phyloP scores from a whole-genome alignment of 2,113 vertebrate species.

The Elachura formosa region DNA sequence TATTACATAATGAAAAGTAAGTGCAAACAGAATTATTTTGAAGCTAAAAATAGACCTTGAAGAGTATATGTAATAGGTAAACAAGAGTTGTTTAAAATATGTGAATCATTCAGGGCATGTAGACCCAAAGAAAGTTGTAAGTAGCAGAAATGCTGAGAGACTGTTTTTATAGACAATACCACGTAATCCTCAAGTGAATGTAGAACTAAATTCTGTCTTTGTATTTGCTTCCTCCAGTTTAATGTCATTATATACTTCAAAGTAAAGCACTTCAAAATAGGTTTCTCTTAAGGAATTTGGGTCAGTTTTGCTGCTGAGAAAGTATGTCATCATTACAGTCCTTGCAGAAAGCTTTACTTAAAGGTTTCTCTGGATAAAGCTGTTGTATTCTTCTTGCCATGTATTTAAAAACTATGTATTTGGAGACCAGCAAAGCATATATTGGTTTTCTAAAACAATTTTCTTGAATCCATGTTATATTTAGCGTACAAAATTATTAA shows the following conservation, averaged over 20 bases:
- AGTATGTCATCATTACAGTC: neutral
- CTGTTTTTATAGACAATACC: neutral
- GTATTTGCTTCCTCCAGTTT: neutral
- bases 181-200: neutral
- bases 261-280: conserved; percentile 12
- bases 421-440: neutral
- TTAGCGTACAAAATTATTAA: neutral
- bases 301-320: conserved; percentile 4
- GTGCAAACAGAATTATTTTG: neutral
- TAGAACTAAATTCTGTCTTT: neutral
- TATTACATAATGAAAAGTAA: neutral
- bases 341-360: neutral
- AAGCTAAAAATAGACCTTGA: neutral
- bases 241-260: conserved; percentile 25
- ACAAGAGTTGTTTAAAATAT: neutral
- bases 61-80: neutral
- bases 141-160: neutral
- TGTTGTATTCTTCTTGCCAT: neutral
- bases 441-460: neutral
- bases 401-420: neutral
- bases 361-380: neutral
- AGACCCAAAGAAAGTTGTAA: neutral
- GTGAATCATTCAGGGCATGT: neutral
- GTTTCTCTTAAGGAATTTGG: neutral
- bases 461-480: neutral